A percentile compares a stretch with the other conserved stretches of the same genome.
Conservation (phyloP, 2,888 invertebrate species). For the Cosmia pyralina region DNA sequence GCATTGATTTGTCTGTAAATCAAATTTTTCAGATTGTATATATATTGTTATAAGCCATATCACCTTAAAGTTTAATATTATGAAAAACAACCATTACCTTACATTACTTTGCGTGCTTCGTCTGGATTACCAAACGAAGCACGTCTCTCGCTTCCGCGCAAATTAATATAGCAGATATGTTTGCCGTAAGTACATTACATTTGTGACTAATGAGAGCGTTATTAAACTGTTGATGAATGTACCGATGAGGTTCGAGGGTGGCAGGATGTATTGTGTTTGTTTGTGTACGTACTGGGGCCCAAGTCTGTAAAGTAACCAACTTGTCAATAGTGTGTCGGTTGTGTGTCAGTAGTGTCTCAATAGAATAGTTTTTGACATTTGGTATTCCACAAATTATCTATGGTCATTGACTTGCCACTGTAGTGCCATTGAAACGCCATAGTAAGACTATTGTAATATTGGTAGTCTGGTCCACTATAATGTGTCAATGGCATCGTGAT, state of each 20-base stretch:
- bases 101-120: background rate
- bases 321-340: too few relatives aligned
- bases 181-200: constrained; percentile 13
- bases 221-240: constrained; percentile 40
- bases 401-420: too few relatives aligned
- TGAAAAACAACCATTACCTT: background rate
- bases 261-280: background rate
- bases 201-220: constrained; percentile 36
- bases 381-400: too few relatives aligned
- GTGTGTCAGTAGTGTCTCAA: too few relatives aligned
- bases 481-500: too few relatives aligned
- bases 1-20: background rate
- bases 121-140: constrained; percentile 8
- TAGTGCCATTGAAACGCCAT: too few relatives aligned
- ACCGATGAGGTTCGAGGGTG: background rate
- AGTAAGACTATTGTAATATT: too few relatives aligned
- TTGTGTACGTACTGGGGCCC: background rate
- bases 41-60: background rate
- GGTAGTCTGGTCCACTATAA: too few relatives aligned
- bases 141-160: constrained; percentile 1
- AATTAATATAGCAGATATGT: constrained; percentile 12
- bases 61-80: background rate
- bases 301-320: too few relatives aligned
- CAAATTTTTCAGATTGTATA: background rate
- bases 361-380: too few relatives aligned